Evolutionary conservation across 2,888 invertebrate genomes (phyloP), one percentile per base, ranked within the genome.

Genomic region (Auanema sp.): DNA sequence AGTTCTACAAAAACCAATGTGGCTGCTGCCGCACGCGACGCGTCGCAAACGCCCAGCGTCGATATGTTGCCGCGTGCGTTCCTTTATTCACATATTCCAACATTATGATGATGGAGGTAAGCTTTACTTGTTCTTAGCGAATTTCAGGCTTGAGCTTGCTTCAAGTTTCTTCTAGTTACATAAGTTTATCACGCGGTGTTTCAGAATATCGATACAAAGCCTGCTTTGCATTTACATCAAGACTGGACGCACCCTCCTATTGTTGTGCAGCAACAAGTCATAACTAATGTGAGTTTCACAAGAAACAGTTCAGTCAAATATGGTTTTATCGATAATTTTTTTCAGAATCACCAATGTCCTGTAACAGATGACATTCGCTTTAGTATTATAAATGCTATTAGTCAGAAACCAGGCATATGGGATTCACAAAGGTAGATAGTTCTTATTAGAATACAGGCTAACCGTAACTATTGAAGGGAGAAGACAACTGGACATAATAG

Each of bases 321-420:
- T 44, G 16, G 12, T 12, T 58, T 51, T 51, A 16, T 10, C 16
- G 5, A 23, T n/a, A n/a, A n/a, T n/a, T n/a, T 51, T 51, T 24
- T 23, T 16, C 52, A 52, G 18, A 52, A 24, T 40, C 21, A 12
- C 14, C 65, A 64, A 41, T 62, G 62, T 11, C 64, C 58, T 25
- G 57, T 72, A 2, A 62, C 66, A 1, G 72, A 70, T 47, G 65
- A 60, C 12, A 60, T 70, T 16, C 24, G 70, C 12, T 68, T 66
- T 40, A 58, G 66, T 12, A 64, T 72, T n/a, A 69, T 69, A 50
- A 60, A 65, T 16, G 64, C 64, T 1, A 65, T 72, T n/a, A 24
- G 42, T 14, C 54, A 57, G 14, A 51, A 64, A 12, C 63, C 72
- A n/a, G 63, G 52, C 2, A 58, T 72, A 2, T 72, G 69, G 72